These are phyloP conservation scores for Podotricha telesiphe DNA, from an alignment of 2,888 invertebrate species.

Conservation along the genomic window DNA sequence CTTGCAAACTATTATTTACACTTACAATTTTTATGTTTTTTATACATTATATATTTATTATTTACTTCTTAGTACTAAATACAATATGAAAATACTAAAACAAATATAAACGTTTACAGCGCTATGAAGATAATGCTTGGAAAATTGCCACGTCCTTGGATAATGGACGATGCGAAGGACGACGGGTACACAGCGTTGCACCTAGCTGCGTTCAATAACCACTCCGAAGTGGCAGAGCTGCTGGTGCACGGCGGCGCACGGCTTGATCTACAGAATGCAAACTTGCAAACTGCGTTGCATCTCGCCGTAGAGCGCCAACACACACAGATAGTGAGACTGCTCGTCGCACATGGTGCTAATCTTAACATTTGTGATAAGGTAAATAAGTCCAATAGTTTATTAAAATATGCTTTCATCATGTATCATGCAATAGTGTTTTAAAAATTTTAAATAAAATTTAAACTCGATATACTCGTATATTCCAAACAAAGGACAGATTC, in stretches of 20 bases:
- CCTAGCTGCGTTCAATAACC: conserved; percentile 97
- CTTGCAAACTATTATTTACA: no score
- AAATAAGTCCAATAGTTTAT: conserved; percentile 53
- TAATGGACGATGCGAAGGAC: conserved; percentile 99
- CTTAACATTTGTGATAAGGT: conserved; percentile 98
- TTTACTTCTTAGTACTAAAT: neutral
- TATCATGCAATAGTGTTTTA: no score
- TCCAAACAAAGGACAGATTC: no score
- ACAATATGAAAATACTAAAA: conserved; percentile 2
- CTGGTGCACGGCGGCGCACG: conserved; percentile 95
- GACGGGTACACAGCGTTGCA: conserved; percentile 98
- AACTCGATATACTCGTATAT: no score
- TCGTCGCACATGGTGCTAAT: conserved; percentile 96
- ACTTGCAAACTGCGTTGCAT: conserved; percentile 96
- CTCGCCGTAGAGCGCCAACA: conserved; percentile 98
- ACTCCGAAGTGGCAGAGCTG: conserved; percentile 97
- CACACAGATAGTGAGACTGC: conserved; percentile 96
- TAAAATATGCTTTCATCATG: no score
- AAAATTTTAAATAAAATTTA: no score
- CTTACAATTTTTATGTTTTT: no score
- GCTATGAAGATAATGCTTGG: conserved; percentile 97
- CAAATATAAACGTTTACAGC: conserved; percentile 78
- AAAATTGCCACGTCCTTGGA: conserved; percentile 97
- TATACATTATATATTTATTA: no score
- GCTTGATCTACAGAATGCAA: conserved; percentile 97